A percentile compares a stretch with the other conserved stretches of the same genome.
Conservation (phyloP, 1,140 invertebrate species). For the Drosophila cardini region DNA sequence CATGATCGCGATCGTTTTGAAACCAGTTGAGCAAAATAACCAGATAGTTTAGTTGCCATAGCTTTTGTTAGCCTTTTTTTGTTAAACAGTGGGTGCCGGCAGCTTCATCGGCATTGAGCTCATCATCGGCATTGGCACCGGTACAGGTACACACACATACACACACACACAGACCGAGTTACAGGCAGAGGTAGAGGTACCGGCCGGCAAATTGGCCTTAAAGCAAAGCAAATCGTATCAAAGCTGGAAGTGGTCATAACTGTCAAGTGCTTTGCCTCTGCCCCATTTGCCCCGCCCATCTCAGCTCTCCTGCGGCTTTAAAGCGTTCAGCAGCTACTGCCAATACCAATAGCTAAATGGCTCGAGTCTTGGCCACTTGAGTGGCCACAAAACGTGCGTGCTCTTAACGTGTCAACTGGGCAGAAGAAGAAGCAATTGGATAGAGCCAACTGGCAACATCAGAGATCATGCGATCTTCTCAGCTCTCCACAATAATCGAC, state of each 20-base stretch:
- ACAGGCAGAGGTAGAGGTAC: conserved; percentile 4
- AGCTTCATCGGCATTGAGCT: not conserved
- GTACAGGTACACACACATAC: too few species aligned
- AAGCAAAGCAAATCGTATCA: conserved; percentile 36
- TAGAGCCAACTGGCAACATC: too few species aligned
- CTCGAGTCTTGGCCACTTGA: conserved; percentile 44
- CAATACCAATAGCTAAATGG: not conserved
- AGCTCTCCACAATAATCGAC: conserved; percentile 19
- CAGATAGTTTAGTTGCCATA: conserved; percentile 16
- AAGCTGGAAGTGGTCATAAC: conserved; percentile 76
- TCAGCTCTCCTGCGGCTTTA: conserved; percentile 3
- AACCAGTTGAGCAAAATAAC: conserved; percentile 48
- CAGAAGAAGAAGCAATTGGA: conserved; percentile 30
- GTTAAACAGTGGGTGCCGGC: conserved; percentile 49
- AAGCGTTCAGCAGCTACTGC: conserved; percentile 20
- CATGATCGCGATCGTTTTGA: conserved; percentile 2
- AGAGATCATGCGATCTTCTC: conserved; percentile 50
- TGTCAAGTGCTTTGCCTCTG: conserved; percentile 64
- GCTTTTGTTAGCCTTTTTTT: conserved; percentile 13
- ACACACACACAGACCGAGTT: too few species aligned
- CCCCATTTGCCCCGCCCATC: not conserved
- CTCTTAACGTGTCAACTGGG: conserved; percentile 79
- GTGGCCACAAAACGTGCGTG: conserved; percentile 68
- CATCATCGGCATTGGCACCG: too few species aligned
- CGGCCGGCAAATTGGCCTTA: conserved; percentile 50